These are phyloP conservation scores for Phrynocephalus guinanensis DNA, from an alignment of 2,797 vertebrate genomes.

Conservation along the genomic window DNA sequence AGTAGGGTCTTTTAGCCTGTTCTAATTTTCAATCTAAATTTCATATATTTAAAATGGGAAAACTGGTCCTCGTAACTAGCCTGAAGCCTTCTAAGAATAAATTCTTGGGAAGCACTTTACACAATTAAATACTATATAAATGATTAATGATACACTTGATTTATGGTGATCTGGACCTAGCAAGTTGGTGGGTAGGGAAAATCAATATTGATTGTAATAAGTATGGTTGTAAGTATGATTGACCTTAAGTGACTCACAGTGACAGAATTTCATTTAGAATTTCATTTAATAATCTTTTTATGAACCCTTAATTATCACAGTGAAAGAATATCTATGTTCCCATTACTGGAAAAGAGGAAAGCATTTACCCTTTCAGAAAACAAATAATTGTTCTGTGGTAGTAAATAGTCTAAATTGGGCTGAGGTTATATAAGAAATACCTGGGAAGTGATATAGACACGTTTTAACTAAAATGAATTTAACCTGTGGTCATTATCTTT, in stretches of 20 bases:
- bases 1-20: background rate
- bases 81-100: constrained; percentile 7
- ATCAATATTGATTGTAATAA: constrained; percentile 9
- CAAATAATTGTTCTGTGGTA: background rate
- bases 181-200: constrained; percentile 10
- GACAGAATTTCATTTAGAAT: constrained; percentile 3
- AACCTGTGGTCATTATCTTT: background rate
- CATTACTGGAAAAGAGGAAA: constrained; percentile 7
- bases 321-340: background rate
- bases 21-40: background rate
- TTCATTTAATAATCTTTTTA: constrained; percentile 2
- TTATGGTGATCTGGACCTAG: background rate
- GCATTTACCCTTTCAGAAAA: background rate
- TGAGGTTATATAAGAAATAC: background rate
- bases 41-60: constrained; percentile 9
- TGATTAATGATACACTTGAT: constrained; percentile 21
- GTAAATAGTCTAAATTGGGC: background rate
- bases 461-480: background rate
- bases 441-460: background rate
- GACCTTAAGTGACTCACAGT: constrained; percentile 8
- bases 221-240: constrained; percentile 19
- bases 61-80: background rate
- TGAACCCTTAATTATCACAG: constrained; percentile 3
- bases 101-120: constrained; percentile 27
- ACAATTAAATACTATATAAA: constrained; percentile 21